phyloP scores from a whole-genome alignment of 2,888 invertebrate species.

The Podotricha telesiphe region DNA sequence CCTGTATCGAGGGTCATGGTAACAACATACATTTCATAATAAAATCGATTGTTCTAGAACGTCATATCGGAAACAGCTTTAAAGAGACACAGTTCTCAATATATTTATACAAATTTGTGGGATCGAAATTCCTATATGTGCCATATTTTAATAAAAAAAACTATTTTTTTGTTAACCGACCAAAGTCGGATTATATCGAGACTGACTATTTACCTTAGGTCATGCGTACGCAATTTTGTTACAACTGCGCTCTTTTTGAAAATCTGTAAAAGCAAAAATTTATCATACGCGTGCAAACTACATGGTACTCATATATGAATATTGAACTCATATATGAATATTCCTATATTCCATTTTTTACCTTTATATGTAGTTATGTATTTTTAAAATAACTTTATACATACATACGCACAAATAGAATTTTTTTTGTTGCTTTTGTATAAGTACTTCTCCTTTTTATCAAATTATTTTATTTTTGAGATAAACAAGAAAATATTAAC shows the following conservation, averaged over 20 bases:
- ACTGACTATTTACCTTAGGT: slow-evolving; percentile 68
- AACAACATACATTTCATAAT: neutral
- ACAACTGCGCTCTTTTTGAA: slow-evolving; percentile 33
- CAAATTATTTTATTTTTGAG: slow-evolving; percentile 1
- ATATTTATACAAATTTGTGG: slow-evolving; percentile 39
- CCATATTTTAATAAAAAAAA: slow-evolving; percentile 51
- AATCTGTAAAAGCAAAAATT: too few relatives aligned
- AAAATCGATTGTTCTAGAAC: slow-evolving; percentile 11
- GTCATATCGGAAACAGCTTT: slow-evolving; percentile 24
- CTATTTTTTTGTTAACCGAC: slow-evolving; percentile 49
- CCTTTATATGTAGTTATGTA: slow-evolving; percentile 25
- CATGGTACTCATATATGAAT: too few relatives aligned
- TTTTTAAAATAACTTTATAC: slow-evolving; percentile 8
- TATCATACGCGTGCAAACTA: slow-evolving; percentile 3
- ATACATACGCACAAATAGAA: slow-evolving; percentile 23
- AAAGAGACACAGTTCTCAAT: slow-evolving; percentile 7
- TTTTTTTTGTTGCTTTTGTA: slow-evolving; percentile 11
- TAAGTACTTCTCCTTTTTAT: slow-evolving; percentile 22
- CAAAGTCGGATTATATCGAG: slow-evolving; percentile 56
- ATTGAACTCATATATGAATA: slow-evolving; percentile 1
- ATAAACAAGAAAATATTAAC: neutral
- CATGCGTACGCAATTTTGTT: slow-evolving; percentile 40
- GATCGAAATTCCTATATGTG: slow-evolving; percentile 47
- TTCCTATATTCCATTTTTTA: slow-evolving; percentile 20
- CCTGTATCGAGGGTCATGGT: slow-evolving; percentile 3